Evolutionary conservation across 37 sponge, comb jelly and placozoan genomes (phyloP), one percentile per base, ranked within the genome.

Genomic region (Chondrosia reniformis): DNA sequence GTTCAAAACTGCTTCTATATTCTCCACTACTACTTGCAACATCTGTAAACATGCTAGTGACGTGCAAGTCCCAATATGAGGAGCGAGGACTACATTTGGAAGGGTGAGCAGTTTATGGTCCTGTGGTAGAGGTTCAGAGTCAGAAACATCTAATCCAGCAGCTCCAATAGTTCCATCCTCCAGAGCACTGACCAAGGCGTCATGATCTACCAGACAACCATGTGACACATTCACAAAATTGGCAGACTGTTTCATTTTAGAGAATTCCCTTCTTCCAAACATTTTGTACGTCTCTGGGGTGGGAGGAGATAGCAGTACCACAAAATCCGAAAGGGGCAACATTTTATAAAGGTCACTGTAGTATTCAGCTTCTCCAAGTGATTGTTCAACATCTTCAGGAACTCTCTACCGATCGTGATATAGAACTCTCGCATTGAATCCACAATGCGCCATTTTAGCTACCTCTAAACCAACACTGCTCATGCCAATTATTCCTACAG

Each of bases 71-170:
- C 94, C 96, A 46, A 89, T 80, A 78, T 95, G 96, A 1, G 96
- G 96, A 1, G 93, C 92, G 79, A 92, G 30, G 41, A 75, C 63
- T 13, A 92, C 81, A 66, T 95, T 95, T 49, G 58, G 54, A 46
- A 93, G 66, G 12, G 59, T 44, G 40, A 95, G 84, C 40, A 95
- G 87, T 42, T 84, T 64, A 59, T 95, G 96, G 71, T 92, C 90
- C 24, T 83, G 77, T 40, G 96, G 93, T 40, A 95, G 86, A 52
- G 91, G 93, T 49, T 92, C 91, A 28, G 96, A 93, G 62, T 92
- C 90, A 22, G 93, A 92, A 55, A 92, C 93, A 64, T 95, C 96
- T 45, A 95, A 75, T 27, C 89, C 96, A 7, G 96, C 96, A 40
- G 80, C 86, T 24, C 77, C 79, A 24, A 95, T 92, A n/a, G 28